These are phyloP conservation scores for Ammospiza nelsoni DNA, from an alignment of 2,113 vertebrate genomes.

Conservation along the genomic window DNA sequence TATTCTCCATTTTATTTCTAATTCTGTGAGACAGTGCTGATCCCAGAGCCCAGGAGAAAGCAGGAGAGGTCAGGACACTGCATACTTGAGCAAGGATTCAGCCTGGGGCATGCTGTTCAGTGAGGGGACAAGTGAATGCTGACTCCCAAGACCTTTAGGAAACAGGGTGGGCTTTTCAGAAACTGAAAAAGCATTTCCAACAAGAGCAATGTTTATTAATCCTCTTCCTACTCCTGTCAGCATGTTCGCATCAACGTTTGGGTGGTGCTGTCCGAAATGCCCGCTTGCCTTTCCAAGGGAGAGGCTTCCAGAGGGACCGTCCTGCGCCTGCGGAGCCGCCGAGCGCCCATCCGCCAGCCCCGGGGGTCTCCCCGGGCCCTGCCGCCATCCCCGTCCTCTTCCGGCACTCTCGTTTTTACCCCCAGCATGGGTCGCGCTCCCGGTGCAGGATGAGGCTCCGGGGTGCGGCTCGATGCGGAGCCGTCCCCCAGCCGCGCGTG, in stretches of 20 bases:
- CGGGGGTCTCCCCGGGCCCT: rapidly evolving
- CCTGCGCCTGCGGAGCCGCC: neutral
- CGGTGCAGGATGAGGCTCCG: rapidly evolving
- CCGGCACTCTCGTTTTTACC: neutral
- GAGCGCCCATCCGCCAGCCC: rapidly evolving
- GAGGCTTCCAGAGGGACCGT: neutral
- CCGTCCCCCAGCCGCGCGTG: rapidly evolving
- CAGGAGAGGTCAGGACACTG: neutral
- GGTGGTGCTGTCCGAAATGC: rapidly evolving
- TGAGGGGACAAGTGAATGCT: neutral
- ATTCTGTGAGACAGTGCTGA: neutral
- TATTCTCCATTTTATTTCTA: neutral
- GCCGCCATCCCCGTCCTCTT: neutral
- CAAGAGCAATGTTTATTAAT: neutral
- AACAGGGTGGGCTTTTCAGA: neutral
- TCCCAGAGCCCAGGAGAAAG: neutral
- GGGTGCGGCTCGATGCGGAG: neutral
- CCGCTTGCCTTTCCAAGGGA: neutral
- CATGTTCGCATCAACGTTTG: neutral
- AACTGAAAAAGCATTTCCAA: neutral
- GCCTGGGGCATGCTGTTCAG: neutral
- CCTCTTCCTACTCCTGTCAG: neutral
- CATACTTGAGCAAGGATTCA: neutral
- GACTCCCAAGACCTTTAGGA: neutral
- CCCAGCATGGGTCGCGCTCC: rapidly evolving